Conservation (phyloP, 2,113 vertebrate genomes). For the Urocolius indicus region DNA sequence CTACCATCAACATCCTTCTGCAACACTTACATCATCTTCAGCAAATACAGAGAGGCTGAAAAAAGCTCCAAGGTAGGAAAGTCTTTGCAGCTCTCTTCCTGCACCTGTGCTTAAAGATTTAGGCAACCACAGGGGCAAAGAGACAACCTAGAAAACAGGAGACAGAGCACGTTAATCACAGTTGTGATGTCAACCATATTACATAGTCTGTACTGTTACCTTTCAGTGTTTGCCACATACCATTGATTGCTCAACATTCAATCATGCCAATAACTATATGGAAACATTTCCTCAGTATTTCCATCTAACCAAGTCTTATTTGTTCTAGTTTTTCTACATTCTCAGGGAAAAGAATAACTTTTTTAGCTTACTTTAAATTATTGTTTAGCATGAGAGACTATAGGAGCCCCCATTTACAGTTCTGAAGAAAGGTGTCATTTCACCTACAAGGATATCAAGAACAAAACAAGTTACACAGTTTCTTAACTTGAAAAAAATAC, state of each 20-base stretch:
- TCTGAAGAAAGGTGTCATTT: background rate
- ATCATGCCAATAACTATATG: background rate
- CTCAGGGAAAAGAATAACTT: background rate
- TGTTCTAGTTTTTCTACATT: background rate
- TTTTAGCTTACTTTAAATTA: background rate
- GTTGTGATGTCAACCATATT: background rate
- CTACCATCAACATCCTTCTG: background rate
- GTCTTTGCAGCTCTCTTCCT: conserved; percentile 94
- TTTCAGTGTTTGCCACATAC: background rate
- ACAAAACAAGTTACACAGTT: background rate
- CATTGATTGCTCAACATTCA: background rate
- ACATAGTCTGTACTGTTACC: background rate
- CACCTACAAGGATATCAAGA: background rate
- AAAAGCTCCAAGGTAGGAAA: conserved; percentile 93
- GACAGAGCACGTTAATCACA: background rate
- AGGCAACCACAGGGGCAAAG: conserved; percentile 92
- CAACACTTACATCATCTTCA: conserved; percentile 94
- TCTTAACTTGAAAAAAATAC: background rate
- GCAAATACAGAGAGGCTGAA: conserved; percentile 97
- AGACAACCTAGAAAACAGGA: conserved; percentile 79
- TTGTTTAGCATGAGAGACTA: background rate
- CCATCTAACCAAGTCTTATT: background rate
- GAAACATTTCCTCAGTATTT: background rate
- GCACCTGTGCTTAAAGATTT: conserved; percentile 91
- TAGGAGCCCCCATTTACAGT: background rate